These are phyloP conservation scores for Taenaris catops DNA, from an alignment of 2,888 invertebrate species.

Conservation along the genomic window DNA sequence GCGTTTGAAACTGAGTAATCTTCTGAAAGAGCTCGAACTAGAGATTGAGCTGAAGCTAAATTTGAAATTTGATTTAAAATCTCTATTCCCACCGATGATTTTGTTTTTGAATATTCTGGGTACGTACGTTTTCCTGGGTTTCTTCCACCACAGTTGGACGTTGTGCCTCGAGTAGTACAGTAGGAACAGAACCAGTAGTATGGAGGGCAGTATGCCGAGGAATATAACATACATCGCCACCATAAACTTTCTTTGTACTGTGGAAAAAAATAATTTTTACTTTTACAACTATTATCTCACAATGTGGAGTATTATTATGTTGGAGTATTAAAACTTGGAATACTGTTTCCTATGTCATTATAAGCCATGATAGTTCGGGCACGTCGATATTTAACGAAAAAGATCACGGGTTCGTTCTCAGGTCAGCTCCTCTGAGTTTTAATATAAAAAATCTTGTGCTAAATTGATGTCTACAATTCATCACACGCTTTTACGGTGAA, in stretches of 20 bases:
- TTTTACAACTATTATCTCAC: too few species aligned
- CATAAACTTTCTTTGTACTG: constrained; percentile 88
- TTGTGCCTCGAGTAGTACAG: constrained; percentile 88
- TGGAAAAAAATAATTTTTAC: too few species aligned
- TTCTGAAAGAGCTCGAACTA: constrained; percentile 20
- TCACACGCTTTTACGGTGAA: too few species aligned
- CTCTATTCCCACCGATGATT: constrained; percentile 22
- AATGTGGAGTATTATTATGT: too few species aligned
- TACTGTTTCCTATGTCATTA: too few species aligned
- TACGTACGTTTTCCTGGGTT: constrained; percentile 76
- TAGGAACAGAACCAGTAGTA: constrained; percentile 83
- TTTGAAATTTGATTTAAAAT: constrained; percentile 20
- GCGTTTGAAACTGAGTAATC: constrained; percentile 25
- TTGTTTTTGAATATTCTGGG: constrained; percentile 29
- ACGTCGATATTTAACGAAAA: too few species aligned
- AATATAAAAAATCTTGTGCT: too few species aligned
- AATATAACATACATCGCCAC: constrained; percentile 93
- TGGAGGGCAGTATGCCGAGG: constrained; percentile 89
- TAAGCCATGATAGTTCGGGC: too few species aligned
- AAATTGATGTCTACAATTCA: too few species aligned
- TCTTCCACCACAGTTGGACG: constrained; percentile 74
- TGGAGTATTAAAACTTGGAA: too few species aligned
- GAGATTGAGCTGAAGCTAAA: constrained; percentile 18
- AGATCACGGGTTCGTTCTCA: too few species aligned
- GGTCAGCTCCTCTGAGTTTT: too few species aligned